Conservation (phyloP, 2,888 invertebrate species). For the Ectemnius cavifrons region DNA sequence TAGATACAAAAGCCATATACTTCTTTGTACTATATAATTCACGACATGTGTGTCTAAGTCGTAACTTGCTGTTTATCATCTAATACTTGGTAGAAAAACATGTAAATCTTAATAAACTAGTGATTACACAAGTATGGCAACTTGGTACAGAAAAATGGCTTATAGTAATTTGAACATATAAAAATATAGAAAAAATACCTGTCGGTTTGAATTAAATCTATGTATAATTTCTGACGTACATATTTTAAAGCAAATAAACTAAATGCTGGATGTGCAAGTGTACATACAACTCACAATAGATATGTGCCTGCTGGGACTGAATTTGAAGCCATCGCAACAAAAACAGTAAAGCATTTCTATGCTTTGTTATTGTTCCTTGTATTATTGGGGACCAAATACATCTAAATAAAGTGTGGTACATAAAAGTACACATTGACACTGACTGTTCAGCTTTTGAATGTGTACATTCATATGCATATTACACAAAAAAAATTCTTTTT, state of each 20-base stretch:
- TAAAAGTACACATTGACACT: no score
- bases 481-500: neutral
- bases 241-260: slow-evolving; percentile 30
- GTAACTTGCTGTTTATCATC: slow-evolving; percentile 39
- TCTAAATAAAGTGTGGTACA: no score
- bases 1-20: slow-evolving; percentile 49
- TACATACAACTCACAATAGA: no score
- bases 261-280: neutral
- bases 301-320: no score
- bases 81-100: slow-evolving; percentile 45
- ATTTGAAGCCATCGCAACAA: no score
- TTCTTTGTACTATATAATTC: slow-evolving; percentile 47
- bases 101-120: slow-evolving; percentile 44
- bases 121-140: slow-evolving; percentile 45
- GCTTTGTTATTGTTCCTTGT: no score
- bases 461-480: neutral
- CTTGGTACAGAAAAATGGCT: slow-evolving; percentile 34
- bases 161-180: slow-evolving; percentile 37
- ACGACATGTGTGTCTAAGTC: slow-evolving; percentile 37
- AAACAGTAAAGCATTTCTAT: no score
- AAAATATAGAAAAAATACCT: slow-evolving; percentile 38
- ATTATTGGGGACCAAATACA: no score
- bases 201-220: slow-evolving; percentile 1
- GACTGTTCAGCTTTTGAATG: neutral
- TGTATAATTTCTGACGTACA: slow-evolving; percentile 10